Evolutionary conservation across 2,888 invertebrate genomes (phyloP).

Genomic region (Ochropacha duplaris): DNA sequence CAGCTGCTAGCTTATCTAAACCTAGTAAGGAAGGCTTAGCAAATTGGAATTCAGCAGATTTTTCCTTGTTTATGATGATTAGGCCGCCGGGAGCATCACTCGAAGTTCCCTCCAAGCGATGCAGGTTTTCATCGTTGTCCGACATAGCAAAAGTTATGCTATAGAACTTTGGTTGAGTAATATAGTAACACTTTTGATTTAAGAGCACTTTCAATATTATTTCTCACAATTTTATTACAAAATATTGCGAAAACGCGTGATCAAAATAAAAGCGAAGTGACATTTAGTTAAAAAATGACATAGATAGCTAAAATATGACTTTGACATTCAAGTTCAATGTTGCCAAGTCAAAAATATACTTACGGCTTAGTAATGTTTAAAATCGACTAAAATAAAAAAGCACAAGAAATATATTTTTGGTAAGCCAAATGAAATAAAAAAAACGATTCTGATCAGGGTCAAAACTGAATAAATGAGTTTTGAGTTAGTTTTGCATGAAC

Average conservation of each 20-base stretch:
- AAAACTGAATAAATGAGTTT: no score
- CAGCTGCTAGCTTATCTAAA: conserved; percentile 92
- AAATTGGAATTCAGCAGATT: conserved; percentile 87
- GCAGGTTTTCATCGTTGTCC: conserved; percentile 83
- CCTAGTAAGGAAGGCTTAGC: conserved; percentile 91
- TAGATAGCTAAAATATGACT: background rate
- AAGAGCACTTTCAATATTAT: background rate
- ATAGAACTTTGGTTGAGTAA: conserved; percentile 1
- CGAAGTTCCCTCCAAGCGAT: conserved; percentile 88
- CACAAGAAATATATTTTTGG: no score
- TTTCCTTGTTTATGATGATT: conserved; percentile 85
- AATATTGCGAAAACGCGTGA: conserved; percentile 21
- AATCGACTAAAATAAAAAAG: no score
- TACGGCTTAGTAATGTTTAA: no score
- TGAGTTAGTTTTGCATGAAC: no score
- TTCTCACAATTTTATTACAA: background rate
- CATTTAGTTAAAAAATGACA: background rate
- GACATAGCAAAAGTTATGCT: conserved; percentile 45
- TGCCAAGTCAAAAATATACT: no score
- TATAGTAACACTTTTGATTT: background rate
- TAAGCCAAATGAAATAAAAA: no score
- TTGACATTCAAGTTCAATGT: background rate
- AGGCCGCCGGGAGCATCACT: conserved; percentile 87
- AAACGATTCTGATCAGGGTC: no score
- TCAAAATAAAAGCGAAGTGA: conserved; percentile 33